Evolutionary conservation across 2,113 vertebrate genomes (phyloP).

Genomic region (Prietella phreatophila): DNA sequence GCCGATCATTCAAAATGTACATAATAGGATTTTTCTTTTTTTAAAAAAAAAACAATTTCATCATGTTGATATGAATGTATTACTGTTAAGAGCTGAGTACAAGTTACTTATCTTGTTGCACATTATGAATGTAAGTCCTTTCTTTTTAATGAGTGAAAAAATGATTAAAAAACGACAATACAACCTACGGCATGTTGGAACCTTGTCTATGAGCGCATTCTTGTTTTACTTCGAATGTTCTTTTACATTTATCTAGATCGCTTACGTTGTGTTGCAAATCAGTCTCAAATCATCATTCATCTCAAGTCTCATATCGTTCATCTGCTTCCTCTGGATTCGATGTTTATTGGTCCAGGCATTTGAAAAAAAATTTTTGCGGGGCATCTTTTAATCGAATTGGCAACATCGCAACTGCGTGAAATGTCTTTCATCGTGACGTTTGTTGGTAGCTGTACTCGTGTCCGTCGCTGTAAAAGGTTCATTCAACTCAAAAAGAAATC

Average conservation of each 20-base stretch:
- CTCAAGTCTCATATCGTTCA: too few relatives aligned
- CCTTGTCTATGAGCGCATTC: not conserved
- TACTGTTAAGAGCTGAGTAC: not conserved
- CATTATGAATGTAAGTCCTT: not conserved
- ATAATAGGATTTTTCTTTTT: not conserved
- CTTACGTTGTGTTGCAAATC: too few relatives aligned
- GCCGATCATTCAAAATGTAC: not conserved
- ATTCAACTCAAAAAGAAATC: too few relatives aligned
- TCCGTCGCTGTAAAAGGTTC: too few relatives aligned
- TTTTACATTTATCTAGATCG: not conserved
- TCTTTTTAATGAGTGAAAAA: not conserved
- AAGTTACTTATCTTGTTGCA: slow-evolving; percentile 5
- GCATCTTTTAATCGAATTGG: too few relatives aligned
- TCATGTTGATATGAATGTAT: slow-evolving; percentile 5
- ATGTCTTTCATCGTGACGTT: too few relatives aligned
- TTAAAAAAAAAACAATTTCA: not conserved
- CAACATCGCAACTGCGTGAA: too few relatives aligned
- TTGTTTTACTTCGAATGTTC: not conserved
- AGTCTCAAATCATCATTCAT: too few relatives aligned
- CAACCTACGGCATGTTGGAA: not conserved
- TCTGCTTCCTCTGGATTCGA: too few relatives aligned
- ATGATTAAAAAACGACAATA: not conserved
- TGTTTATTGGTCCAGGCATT: too few relatives aligned
- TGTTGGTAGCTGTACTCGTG: too few relatives aligned
- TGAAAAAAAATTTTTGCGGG: too few relatives aligned